Evolutionary conservation across 2,113 vertebrate genomes (phyloP).

Genomic region (Lagenorhynchus albirostris): DNA sequence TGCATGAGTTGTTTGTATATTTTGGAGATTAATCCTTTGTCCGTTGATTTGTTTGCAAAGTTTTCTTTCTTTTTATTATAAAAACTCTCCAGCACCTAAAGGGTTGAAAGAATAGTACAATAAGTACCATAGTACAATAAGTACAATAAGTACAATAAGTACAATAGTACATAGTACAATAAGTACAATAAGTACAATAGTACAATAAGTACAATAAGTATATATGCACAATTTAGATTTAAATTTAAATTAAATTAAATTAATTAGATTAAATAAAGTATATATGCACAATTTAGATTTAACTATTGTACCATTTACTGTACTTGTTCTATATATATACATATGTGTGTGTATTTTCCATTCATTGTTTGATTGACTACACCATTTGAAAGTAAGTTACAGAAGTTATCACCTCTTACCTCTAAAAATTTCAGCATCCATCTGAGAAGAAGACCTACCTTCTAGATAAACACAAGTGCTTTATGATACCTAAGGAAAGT

Average conservation of each 20-base stretch:
- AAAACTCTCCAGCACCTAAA: background rate
- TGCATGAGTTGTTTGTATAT: too few species aligned
- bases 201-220: too few species aligned
- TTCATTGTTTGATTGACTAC: background rate
- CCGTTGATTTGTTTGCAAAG: too few species aligned
- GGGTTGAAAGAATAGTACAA: background rate
- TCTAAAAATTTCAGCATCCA: background rate
- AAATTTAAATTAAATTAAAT: too few species aligned
- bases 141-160: too few species aligned
- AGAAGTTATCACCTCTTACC: background rate
- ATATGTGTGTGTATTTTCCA: accelerated
- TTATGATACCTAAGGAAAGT: background rate
- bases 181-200: too few species aligned
- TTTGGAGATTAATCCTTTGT: too few species aligned
- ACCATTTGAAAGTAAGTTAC: background rate
- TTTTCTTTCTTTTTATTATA: background rate
- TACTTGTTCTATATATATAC: background rate
- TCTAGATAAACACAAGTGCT: background rate
- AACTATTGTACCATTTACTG: background rate
- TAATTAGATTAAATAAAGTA: too few species aligned
- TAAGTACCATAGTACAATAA: too few species aligned
- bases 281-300: background rate
- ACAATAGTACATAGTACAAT: too few species aligned
- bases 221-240: too few species aligned
- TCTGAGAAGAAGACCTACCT: background rate